These are phyloP conservation scores for Pollenia labialis DNA, from an alignment of 2,888 invertebrate species.

Conservation along the genomic window DNA sequence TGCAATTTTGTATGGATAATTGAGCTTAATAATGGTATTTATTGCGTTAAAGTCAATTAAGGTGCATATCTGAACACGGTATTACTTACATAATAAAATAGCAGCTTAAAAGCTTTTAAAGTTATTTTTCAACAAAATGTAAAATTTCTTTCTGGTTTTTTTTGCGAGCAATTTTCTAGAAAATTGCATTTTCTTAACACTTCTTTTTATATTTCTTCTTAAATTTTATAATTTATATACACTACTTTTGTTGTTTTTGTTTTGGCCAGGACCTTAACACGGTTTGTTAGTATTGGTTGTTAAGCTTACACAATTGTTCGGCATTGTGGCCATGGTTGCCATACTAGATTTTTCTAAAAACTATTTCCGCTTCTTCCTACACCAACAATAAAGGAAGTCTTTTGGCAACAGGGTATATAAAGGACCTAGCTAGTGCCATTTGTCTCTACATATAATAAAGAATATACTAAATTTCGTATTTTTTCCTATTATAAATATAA, in stretches of 20 bases:
- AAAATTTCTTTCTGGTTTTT: neutral
- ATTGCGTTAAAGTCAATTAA: no score
- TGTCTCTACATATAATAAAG: constrained; percentile 33
- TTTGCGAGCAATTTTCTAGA: neutral
- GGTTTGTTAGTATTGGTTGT: constrained; percentile 33
- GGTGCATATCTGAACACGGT: no score
- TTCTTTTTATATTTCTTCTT: neutral
- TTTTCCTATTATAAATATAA: constrained; percentile 15
- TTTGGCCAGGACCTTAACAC: constrained; percentile 1
- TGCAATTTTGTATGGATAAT: no score
- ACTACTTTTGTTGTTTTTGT: neutral
- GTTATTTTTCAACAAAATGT: neutral
- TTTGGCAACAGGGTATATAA: constrained; percentile 54
- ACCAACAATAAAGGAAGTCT: constrained; percentile 57
- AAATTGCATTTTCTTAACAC: constrained; percentile 26
- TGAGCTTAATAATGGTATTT: no score
- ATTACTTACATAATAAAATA: no score
- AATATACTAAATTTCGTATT: constrained; percentile 40
- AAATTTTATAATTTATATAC: constrained; percentile 1
- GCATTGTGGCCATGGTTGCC: constrained; percentile 69
- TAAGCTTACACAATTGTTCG: constrained; percentile 23
- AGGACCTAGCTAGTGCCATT: constrained; percentile 16
- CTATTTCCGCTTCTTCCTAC: constrained; percentile 64
- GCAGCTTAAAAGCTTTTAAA: neutral
- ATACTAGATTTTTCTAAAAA: constrained; percentile 69